These are phyloP conservation scores for Micoletzkya japonica DNA, from an alignment of 2,888 invertebrate genomes.

Conservation along the genomic window DNA sequence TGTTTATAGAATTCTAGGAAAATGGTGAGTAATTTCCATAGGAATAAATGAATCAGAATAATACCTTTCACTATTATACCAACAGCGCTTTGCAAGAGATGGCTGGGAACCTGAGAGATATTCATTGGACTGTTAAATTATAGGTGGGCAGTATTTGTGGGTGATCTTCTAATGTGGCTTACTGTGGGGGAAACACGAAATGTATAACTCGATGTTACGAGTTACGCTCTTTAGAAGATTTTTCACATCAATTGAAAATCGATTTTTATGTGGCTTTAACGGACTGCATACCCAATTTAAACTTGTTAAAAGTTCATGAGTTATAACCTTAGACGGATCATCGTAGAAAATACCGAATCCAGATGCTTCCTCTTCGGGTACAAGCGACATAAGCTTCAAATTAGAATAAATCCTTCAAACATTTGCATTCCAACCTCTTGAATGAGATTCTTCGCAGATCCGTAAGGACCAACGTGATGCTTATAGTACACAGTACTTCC, in stretches of 20 bases:
- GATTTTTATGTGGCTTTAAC: too few species aligned
- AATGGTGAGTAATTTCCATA: too few species aligned
- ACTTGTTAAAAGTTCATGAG: neutral
- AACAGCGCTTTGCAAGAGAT: slow-evolving; percentile 22
- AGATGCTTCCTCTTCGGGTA: neutral
- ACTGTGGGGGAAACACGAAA: too few species aligned
- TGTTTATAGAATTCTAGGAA: too few species aligned
- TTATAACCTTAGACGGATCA: slow-evolving; percentile 19
- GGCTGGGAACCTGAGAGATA: slow-evolving; percentile 22
- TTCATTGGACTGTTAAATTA: too few species aligned
- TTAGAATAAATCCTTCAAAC: neutral
- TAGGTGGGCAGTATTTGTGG: too few species aligned
- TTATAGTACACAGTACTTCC: slow-evolving; percentile 27
- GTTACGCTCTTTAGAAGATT: too few species aligned
- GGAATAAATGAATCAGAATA: too few species aligned
- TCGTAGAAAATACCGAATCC: slow-evolving; percentile 27
- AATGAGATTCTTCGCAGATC: neutral
- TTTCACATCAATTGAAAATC: too few species aligned
- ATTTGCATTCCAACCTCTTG: slow-evolving; percentile 4
- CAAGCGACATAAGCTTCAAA: slow-evolving; percentile 18
- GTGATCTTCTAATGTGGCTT: too few species aligned
- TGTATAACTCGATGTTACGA: too few species aligned
- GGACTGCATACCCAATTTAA: too few species aligned
- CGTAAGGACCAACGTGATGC: slow-evolving; percentile 16
- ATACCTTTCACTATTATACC: slow-evolving; percentile 20